Evolutionary conservation across 2,797 vertebrate genomes (phyloP).

Genomic region (Malacoctenus gilli): DNA sequence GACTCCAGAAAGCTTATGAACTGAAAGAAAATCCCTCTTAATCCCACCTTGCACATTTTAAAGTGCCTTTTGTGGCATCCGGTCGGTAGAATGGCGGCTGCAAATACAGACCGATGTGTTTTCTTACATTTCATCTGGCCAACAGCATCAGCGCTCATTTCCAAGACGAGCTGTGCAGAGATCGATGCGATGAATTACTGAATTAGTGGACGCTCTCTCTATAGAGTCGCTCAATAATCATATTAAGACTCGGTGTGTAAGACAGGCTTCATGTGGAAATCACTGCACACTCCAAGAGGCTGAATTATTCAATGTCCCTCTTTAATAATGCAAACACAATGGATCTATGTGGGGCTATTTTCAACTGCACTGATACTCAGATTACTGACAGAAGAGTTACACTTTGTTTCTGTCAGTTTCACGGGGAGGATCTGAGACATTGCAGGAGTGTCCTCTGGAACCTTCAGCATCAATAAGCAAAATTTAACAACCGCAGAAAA

Average conservation of each 20-base stretch:
- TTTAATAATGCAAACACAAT: slow-evolving; percentile 5
- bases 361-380: neutral
- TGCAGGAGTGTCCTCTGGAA: neutral
- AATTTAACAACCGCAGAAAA: too few species aligned
- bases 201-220: slow-evolving; percentile 2
- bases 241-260: neutral
- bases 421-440: too few species aligned
- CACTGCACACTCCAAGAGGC: neutral
- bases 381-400: neutral
- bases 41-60: slow-evolving; percentile 34
- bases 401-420: neutral
- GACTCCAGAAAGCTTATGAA: slow-evolving; percentile 30
- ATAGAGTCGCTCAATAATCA: slow-evolving; percentile 3
- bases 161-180: slow-evolving; percentile 5
- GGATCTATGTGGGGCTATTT: neutral
- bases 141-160: slow-evolving; percentile 2
- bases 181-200: slow-evolving; percentile 3
- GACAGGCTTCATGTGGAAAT: neutral
- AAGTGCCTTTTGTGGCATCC: slow-evolving; percentile 24
- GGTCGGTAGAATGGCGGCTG: slow-evolving; percentile 20
- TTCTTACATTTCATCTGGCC: slow-evolving; percentile 10
- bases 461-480: too few species aligned
- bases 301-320: slow-evolving; percentile 1
- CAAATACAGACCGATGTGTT: slow-evolving; percentile 30
- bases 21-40: slow-evolving; percentile 32